Evolutionary conservation across 1,140 invertebrate species (phyloP).

Genomic region (Danaus plexippus): DNA sequence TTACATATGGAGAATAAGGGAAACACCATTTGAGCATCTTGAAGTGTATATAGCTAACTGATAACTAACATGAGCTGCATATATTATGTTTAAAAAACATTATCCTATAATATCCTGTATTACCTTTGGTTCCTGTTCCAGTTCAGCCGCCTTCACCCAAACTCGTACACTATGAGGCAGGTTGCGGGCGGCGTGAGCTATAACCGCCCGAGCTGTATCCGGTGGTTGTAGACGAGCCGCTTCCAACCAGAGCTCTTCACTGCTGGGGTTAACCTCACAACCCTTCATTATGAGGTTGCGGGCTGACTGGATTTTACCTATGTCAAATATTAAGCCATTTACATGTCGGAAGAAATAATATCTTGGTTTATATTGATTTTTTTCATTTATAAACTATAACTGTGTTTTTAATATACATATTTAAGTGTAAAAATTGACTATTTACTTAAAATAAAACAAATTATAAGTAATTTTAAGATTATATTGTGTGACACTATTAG

Average conservation of each 20-base stretch:
- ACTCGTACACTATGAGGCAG: slow-evolving; percentile 93
- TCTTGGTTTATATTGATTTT: no score
- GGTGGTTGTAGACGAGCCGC: slow-evolving; percentile 94
- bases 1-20: no score
- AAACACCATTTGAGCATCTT: no score
- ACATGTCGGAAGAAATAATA: no score
- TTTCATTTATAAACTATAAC: no score
- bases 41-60: no score
- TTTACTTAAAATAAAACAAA: no score
- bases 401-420: no score
- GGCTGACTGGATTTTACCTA: slow-evolving; percentile 96
- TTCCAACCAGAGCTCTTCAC: slow-evolving; percentile 98
- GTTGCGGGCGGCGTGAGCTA: slow-evolving; percentile 89
- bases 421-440: not conserved
- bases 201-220: slow-evolving; percentile 95
- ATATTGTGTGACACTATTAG: no score
- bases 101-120: not conserved
- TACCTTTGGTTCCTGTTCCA: slow-evolving; percentile 90
- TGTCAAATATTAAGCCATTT: not conserved
- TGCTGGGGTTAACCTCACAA: slow-evolving; percentile 95
- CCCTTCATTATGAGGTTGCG: slow-evolving; percentile 98
- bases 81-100: no score
- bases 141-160: slow-evolving; percentile 98
- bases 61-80: no score
- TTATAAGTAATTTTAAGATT: no score